phyloP scores from a whole-genome alignment of 1,140 invertebrate species.

The Eriosoma lanigerum region DNA sequence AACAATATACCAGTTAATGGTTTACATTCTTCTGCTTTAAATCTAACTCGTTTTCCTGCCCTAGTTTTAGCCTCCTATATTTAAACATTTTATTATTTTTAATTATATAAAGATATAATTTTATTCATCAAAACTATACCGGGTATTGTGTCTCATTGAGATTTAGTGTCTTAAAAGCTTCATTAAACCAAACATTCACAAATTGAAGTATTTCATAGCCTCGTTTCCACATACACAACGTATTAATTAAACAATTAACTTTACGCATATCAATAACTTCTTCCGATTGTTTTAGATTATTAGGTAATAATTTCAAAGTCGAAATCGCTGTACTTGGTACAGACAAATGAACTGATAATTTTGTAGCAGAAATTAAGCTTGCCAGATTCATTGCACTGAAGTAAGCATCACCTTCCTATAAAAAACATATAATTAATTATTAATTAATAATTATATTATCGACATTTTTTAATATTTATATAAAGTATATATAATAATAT shows the following conservation, averaged over 20 bases:
- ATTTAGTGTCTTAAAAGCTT: conserved; percentile 30
- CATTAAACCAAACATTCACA: conserved; percentile 45
- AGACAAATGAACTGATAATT: conserved; percentile 14
- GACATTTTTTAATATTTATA: too few species aligned
- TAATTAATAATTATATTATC: too few species aligned
- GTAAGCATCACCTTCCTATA: conserved; percentile 42
- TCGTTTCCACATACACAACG: conserved; percentile 45
- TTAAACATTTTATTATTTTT: background rate
- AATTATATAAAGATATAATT: background rate
- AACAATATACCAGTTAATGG: conserved; percentile 35
- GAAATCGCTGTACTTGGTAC: conserved; percentile 30
- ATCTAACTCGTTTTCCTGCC: conserved; percentile 32
- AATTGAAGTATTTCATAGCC: conserved; percentile 45
- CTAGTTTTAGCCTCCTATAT: background rate
- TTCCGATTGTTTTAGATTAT: conserved; percentile 6
- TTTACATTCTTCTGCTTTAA: conserved; percentile 44
- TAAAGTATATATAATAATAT: too few species aligned
- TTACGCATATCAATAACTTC: conserved; percentile 42
- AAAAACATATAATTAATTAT: background rate
- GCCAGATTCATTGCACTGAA: conserved; percentile 30
- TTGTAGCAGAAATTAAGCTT: conserved; percentile 25
- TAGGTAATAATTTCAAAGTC: conserved; percentile 29
- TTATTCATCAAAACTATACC: background rate
- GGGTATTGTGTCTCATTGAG: conserved; percentile 46
- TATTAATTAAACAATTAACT: conserved; percentile 18